These are phyloP conservation scores for Pseudomyrmex gracilis DNA, from an alignment of 1,140 invertebrate species.

Conservation along the genomic window DNA sequence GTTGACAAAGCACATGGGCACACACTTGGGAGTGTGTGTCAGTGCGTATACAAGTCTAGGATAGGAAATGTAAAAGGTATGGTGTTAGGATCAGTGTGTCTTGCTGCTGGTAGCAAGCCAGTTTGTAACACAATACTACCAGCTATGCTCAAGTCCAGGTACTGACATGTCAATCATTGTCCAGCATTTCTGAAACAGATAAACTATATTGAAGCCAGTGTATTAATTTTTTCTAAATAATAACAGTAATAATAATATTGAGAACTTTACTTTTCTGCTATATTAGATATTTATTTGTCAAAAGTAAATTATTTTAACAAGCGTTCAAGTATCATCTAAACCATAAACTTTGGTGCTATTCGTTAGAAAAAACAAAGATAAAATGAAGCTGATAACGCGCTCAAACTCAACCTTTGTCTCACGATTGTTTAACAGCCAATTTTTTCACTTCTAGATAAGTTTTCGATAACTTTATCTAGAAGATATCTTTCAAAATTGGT, in stretches of 20 bases:
- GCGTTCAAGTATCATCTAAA: background rate
- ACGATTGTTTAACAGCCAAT: too few species aligned
- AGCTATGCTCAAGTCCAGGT: conserved; percentile 71
- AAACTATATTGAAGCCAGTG: background rate
- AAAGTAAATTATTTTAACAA: too few species aligned
- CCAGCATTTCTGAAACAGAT: conserved; percentile 75
- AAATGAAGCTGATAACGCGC: too few species aligned
- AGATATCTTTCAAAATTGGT: too few species aligned
- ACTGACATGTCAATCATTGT: conserved; percentile 77
- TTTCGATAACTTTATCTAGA: too few species aligned
- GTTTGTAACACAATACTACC: conserved; percentile 77
- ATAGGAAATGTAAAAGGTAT: conserved; percentile 72
- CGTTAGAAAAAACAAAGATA: too few species aligned
- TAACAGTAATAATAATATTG: too few species aligned
- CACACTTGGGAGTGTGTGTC: conserved; percentile 72
- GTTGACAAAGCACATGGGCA: conserved; percentile 72
- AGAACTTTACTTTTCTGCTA: too few species aligned
- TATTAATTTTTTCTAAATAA: background rate
- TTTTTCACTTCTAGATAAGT: too few species aligned
- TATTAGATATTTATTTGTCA: too few species aligned
- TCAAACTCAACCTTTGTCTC: too few species aligned
- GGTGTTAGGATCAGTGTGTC: conserved; percentile 58
- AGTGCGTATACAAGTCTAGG: conserved; percentile 70
- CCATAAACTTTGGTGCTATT: too few species aligned
- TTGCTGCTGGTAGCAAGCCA: conserved; percentile 75